Conservation (phyloP, 1,140 invertebrate species). For the Teleogryllus occipitalis region DNA sequence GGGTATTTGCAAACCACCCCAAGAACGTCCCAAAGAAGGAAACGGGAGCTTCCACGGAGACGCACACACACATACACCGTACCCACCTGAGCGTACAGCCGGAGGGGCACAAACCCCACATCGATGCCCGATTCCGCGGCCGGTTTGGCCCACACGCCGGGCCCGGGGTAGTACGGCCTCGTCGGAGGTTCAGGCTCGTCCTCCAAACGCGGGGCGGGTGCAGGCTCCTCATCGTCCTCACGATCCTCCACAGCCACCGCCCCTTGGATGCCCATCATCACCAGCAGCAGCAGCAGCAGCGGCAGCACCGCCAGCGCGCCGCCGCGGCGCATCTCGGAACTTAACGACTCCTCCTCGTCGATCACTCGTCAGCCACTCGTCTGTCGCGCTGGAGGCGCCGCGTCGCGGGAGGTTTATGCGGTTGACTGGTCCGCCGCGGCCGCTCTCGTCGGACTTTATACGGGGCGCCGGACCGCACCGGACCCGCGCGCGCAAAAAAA, state of each 20-base stretch:
- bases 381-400: not conserved
- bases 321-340: not conserved
- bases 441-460: not conserved
- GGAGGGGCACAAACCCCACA: constrained; percentile 53
- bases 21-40: no score
- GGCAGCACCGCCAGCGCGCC: not conserved
- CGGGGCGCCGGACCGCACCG: not conserved
- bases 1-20: no score
- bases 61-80: not conserved
- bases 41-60: no score
- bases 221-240: constrained; percentile 8
- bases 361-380: not conserved
- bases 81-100: constrained; percentile 44
- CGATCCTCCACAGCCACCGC: not conserved
- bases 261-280: not conserved
- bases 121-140: constrained; percentile 33
- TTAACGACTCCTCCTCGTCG: not conserved
- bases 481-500: not conserved
- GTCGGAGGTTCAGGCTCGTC: constrained; percentile 37
- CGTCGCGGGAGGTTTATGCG: not conserved
- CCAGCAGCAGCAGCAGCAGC: not conserved
- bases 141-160: constrained; percentile 42
- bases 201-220: constrained; percentile 37
- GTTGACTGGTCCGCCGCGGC: not conserved
- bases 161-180: constrained; percentile 40